A percentile compares a stretch with the other conserved stretches of the same genome.
Conservation (phyloP, 2,797 vertebrate genomes). For the Austrolebias charrua region DNA sequence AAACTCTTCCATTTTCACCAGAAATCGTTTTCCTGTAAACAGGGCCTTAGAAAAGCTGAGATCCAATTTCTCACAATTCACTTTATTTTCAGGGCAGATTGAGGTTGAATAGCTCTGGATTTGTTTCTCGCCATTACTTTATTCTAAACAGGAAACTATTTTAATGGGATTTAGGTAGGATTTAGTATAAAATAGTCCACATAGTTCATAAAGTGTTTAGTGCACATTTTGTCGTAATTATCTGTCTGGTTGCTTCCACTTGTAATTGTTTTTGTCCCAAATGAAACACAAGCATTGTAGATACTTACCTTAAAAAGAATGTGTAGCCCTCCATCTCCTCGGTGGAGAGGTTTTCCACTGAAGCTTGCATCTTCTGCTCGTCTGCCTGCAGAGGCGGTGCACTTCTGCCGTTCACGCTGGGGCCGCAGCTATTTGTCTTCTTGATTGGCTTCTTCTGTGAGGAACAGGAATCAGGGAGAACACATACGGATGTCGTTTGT, state of each 20-base stretch:
- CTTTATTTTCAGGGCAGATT: not conserved
- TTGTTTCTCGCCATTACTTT: no score
- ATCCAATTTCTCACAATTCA: constrained; percentile 4
- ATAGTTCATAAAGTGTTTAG: constrained; percentile 30
- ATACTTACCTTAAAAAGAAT: constrained; percentile 80
- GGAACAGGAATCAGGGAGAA: constrained; percentile 70
- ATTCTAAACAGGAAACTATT: not conserved
- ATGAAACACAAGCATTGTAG: constrained; percentile 33
- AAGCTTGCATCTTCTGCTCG: constrained; percentile 66
- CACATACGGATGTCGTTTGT: constrained; percentile 78
- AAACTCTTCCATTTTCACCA: no score
- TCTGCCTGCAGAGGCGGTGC: constrained; percentile 63
- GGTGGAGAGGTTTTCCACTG: constrained; percentile 60
- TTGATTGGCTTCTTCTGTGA: constrained; percentile 82
- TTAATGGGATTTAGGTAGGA: not conserved
- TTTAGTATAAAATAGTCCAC: not conserved
- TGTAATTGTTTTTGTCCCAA: constrained; percentile 12
- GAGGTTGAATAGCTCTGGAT: not conserved
- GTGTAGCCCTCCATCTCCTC: constrained; percentile 81
- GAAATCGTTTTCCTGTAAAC: no score
- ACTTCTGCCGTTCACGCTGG: constrained; percentile 68
- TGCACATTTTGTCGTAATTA: constrained; percentile 36
- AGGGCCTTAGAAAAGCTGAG: not conserved
- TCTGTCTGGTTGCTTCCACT: constrained; percentile 40
- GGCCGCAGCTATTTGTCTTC: constrained; percentile 76